Conservation (phyloP, 2,797 vertebrate species). For the Lacerta bilineata region DNA sequence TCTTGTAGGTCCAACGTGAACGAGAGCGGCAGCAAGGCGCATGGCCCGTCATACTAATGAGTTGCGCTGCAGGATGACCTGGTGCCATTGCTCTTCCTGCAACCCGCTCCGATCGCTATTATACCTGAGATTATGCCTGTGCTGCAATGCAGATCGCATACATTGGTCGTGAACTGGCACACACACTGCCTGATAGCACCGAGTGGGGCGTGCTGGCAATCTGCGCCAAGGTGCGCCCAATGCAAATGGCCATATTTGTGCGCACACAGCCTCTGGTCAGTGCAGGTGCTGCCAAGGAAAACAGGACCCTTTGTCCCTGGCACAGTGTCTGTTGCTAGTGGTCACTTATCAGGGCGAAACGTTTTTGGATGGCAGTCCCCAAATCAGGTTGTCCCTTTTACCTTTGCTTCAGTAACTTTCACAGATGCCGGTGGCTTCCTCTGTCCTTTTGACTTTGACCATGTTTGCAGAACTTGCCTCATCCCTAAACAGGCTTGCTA, state of each 20-base stretch:
- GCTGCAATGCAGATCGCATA: slow-evolving; percentile 28
- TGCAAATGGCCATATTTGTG: not conserved
- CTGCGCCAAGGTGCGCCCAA: no score
- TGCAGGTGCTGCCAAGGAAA: not conserved
- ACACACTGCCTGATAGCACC: not conserved
- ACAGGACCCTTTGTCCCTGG: not conserved
- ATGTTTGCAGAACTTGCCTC: not conserved
- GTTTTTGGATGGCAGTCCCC: no score
- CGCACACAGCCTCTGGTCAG: not conserved
- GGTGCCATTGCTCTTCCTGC: not conserved
- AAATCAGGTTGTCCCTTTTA: not conserved
- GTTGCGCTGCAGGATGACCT: slow-evolving; percentile 12
- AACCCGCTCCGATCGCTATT: not conserved
- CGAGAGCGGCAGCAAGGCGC: not conserved
- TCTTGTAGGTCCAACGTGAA: not conserved
- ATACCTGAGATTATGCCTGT: not conserved
- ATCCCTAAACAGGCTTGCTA: not conserved
- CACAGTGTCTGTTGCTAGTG: not conserved
- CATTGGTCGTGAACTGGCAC: slow-evolving; percentile 4
- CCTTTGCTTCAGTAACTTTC: not conserved
- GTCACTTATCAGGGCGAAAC: not conserved
- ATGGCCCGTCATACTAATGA: slow-evolving; percentile 17
- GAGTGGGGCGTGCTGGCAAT: not conserved
- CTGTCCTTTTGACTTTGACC: not conserved
- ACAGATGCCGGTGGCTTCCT: not conserved